Evolutionary conservation across 2,797 vertebrate species (phyloP).

Genomic region (Falco peregrinus): DNA sequence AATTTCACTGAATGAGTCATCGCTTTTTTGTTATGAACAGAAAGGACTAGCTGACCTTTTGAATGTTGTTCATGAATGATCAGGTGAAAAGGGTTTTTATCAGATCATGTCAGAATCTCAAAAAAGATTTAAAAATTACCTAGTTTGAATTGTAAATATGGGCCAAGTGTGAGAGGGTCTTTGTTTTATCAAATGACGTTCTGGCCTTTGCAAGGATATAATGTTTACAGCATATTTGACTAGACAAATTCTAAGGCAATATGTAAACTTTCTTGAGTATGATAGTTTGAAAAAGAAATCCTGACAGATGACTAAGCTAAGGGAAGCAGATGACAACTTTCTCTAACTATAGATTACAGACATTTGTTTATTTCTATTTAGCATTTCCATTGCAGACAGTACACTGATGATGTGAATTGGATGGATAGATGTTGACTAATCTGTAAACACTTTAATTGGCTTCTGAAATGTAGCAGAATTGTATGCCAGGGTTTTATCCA

Average conservation of each 20-base stretch:
- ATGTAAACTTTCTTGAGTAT: background rate
- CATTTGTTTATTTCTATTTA: conserved; percentile 45
- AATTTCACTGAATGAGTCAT: background rate
- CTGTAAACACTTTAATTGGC: conserved; percentile 47
- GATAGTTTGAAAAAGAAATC: background rate
- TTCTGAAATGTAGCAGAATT: conserved; percentile 31
- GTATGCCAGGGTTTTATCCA: background rate
- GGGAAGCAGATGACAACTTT: background rate
- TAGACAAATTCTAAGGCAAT: background rate
- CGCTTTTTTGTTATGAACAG: background rate
- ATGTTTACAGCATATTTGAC: background rate
- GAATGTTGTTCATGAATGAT: background rate
- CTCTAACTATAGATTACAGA: background rate
- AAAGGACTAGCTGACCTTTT: background rate
- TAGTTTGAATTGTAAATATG: background rate
- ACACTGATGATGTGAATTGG: conserved; percentile 22
- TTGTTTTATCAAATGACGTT: background rate
- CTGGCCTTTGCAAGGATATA: background rate
- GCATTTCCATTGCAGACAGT: conserved; percentile 2
- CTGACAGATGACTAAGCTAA: background rate
- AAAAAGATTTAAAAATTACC: background rate
- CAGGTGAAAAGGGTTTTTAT: background rate
- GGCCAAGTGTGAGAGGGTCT: background rate
- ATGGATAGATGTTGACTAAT: conserved; percentile 55
- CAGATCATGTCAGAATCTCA: background rate